Percentiles rank a stretch among this genome's conserved stretches.
phyloP scores from a whole-genome alignment of 2,888 invertebrate species.

The Drosophila melanosoma region DNA sequence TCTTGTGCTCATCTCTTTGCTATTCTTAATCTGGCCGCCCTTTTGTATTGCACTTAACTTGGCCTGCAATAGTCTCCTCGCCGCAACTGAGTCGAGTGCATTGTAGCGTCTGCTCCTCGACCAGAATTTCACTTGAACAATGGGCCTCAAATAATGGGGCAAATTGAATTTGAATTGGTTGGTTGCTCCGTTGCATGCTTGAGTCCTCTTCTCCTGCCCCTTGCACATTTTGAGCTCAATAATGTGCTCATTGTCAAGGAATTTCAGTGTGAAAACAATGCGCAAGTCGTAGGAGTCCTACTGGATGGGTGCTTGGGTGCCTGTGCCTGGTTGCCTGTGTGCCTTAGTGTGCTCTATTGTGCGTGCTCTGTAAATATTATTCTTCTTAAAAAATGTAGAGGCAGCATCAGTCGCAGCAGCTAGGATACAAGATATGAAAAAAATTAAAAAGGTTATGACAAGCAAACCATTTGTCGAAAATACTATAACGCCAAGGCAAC shows the following conservation, averaged over 20 bases:
- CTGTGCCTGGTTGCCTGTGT: slow-evolving; percentile 20
- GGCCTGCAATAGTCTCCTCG: slow-evolving; percentile 56
- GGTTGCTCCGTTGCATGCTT: slow-evolving; percentile 47
- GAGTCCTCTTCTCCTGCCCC: slow-evolving; percentile 26
- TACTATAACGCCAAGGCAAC: slow-evolving; percentile 41
- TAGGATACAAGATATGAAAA: slow-evolving; percentile 54
- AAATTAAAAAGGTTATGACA: slow-evolving; percentile 74
- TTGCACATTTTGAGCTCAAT: slow-evolving; percentile 60
- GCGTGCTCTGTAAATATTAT: slow-evolving; percentile 79
- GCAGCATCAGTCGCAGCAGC: slow-evolving; percentile 20
- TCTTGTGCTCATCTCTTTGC: slow-evolving; percentile 69
- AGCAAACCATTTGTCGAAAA: slow-evolving; percentile 74
- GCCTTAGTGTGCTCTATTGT: slow-evolving; percentile 54
- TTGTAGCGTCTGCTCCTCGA: slow-evolving; percentile 55
- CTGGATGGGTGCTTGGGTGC: slow-evolving; percentile 26
- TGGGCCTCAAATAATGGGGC: slow-evolving; percentile 81
- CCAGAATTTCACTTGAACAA: slow-evolving; percentile 73
- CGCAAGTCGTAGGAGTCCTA: slow-evolving; percentile 49
- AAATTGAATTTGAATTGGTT: slow-evolving; percentile 84
- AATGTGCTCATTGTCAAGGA: slow-evolving; percentile 72
- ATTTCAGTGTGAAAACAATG: slow-evolving; percentile 78
- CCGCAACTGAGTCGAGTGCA: slow-evolving; percentile 45
- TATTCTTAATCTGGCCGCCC: slow-evolving; percentile 75
- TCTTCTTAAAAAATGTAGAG: slow-evolving; percentile 71
- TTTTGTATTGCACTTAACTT: slow-evolving; percentile 79